Evolutionary conservation across 1,140 invertebrate species (phyloP).

Genomic region (Drosophila asahinai): DNA sequence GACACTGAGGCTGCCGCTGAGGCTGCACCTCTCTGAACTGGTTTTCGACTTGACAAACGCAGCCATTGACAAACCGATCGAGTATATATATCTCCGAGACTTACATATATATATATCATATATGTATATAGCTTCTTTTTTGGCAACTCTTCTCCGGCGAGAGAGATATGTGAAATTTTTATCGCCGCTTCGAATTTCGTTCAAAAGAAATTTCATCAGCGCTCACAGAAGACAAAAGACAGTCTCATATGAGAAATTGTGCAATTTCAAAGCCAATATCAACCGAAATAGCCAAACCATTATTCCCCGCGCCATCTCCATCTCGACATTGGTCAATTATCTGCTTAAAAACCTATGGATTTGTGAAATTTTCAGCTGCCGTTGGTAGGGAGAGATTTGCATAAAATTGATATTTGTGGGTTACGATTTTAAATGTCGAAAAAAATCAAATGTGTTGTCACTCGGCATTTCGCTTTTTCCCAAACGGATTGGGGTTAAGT

Average conservation of each 20-base stretch:
- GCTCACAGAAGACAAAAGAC: constrained; percentile 12
- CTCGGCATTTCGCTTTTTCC: background rate
- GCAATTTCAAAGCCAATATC: constrained; percentile 50
- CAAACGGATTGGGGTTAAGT: background rate
- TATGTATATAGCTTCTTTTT: constrained; percentile 23
- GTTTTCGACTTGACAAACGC: constrained; percentile 54
- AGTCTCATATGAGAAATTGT: constrained; percentile 44
- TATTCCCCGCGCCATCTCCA: constrained; percentile 7
- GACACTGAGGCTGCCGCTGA: constrained; percentile 26
- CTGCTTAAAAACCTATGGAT: constrained; percentile 62
- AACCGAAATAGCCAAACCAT: constrained; percentile 25
- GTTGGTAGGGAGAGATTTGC: constrained; percentile 57
- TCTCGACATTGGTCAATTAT: constrained; percentile 56
- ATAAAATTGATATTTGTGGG: constrained; percentile 68
- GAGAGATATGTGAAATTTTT: constrained; percentile 43
- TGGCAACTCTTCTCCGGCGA: constrained; percentile 45
- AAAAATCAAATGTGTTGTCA: constrained; percentile 10
- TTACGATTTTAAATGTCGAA: constrained; percentile 12
- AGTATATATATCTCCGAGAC: constrained; percentile 10
- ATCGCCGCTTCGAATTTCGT: constrained; percentile 33
- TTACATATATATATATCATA: constrained; percentile 14
- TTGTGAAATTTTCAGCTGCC: constrained; percentile 57
- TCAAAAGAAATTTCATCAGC: constrained; percentile 51
- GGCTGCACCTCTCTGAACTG: constrained; percentile 63
- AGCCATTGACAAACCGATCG: constrained; percentile 48